A percentile compares a stretch with the other conserved stretches of the same genome.
Evolutionary conservation across 2,888 invertebrate genomes (phyloP).

Genomic region (Icerya purchasi): DNA sequence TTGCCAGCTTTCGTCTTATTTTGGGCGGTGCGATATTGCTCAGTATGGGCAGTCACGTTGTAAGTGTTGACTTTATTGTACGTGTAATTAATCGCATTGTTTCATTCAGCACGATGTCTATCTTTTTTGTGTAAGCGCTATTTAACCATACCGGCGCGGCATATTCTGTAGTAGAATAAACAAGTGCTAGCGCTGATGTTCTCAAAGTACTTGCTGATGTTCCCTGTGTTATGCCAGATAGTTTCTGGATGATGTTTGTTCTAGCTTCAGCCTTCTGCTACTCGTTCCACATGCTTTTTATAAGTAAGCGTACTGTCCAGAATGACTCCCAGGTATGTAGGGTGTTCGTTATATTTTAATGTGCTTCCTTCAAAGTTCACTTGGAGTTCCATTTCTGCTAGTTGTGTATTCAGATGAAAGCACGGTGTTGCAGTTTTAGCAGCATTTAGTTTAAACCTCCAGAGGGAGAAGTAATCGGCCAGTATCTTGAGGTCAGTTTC

Average conservation of each 20-base stretch:
- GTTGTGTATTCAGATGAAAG: not conserved
- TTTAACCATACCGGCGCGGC: no score
- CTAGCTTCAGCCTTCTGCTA: not conserved
- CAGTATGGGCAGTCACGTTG: no score
- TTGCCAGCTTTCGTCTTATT: no score
- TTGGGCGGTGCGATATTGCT: no score
- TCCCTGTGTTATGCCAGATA: not conserved
- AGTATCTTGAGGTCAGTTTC: not conserved
- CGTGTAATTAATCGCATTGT: no score
- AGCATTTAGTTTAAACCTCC: no score
- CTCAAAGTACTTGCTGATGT: not conserved
- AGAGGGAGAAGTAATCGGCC: not conserved
- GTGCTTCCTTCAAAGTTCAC: no score
- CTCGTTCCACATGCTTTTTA: not conserved
- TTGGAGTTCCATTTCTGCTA: not conserved
- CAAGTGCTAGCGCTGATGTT: not conserved
- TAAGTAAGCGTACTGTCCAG: not conserved
- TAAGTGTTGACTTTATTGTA: no score
- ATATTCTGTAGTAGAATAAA: not conserved
- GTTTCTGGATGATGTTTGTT: not conserved
- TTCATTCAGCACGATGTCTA: no score
- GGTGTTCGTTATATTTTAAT: not conserved
- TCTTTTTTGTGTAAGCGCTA: no score
- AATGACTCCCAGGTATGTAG: not conserved
- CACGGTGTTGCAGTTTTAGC: not conserved